Percentiles rank a stretch among this genome's conserved stretches.
These are phyloP conservation scores for Lates japonicus DNA, from an alignment of 2,797 vertebrate species.

Conservation along the genomic window DNA sequence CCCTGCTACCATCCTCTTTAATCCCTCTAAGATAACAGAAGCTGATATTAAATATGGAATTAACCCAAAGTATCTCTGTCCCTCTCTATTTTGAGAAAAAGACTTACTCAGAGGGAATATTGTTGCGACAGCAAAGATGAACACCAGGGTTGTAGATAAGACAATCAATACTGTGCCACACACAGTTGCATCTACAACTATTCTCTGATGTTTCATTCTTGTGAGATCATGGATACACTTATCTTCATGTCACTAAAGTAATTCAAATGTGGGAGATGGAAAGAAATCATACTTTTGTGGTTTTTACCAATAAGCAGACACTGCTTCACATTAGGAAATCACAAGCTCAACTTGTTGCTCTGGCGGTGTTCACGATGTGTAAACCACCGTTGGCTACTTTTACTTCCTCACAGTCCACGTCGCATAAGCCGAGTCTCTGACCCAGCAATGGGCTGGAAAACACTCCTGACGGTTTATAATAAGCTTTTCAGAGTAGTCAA, in stretches of 20 bases:
- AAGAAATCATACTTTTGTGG: too few species aligned
- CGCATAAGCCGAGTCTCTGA: background rate
- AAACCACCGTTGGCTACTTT: slow-evolving; percentile 80
- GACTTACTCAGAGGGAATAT: too few species aligned
- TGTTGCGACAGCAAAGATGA: background rate
- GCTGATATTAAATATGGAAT: background rate
- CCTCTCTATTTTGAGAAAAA: background rate
- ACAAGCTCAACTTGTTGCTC: slow-evolving; percentile 5
- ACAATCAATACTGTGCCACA: too few species aligned
- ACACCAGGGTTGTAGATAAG: background rate
- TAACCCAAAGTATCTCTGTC: background rate
- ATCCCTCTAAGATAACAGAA: slow-evolving; percentile 1
- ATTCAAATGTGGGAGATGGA: too few species aligned
- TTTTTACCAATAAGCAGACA: too few species aligned
- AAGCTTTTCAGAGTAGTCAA: too few species aligned
- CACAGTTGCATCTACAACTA: too few species aligned
- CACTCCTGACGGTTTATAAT: background rate
- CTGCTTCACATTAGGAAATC: too few species aligned
- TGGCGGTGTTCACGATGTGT: slow-evolving; percentile 54
- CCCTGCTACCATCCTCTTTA: background rate
- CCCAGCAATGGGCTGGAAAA: slow-evolving; percentile 1
- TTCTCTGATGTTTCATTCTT: too few species aligned
- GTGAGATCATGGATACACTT: too few species aligned
- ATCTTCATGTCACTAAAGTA: too few species aligned
- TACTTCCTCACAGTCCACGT: slow-evolving; percentile 49